Evolutionary conservation across 2,888 invertebrate species (phyloP).

Genomic region (Aleiodes testaceus): DNA sequence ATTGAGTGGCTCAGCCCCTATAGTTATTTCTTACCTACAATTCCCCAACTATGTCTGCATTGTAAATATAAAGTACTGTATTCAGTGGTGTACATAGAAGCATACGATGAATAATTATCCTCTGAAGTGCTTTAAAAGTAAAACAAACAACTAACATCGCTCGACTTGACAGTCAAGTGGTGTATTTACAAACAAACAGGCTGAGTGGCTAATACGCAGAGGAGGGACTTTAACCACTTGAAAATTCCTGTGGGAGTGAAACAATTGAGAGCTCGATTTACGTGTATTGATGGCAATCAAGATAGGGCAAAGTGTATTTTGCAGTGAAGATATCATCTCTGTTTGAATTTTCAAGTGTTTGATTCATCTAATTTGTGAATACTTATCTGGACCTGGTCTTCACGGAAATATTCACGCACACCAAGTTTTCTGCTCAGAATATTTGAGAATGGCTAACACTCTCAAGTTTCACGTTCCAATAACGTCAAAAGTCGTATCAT

Average conservation of each 20-base stretch:
- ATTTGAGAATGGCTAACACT: too few species aligned
- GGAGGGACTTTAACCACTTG: slow-evolving; percentile 1
- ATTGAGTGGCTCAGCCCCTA: slow-evolving; percentile 53
- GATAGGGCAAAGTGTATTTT: too few species aligned
- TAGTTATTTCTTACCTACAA: slow-evolving; percentile 59
- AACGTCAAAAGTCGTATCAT: too few species aligned
- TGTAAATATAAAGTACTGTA: slow-evolving; percentile 17
- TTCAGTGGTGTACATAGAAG: slow-evolving; percentile 55
- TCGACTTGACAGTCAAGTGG: slow-evolving; percentile 67
- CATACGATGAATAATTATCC: slow-evolving; percentile 69
- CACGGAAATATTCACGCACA: too few species aligned
- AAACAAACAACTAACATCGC: slow-evolving; percentile 68
- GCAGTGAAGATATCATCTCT: too few species aligned
- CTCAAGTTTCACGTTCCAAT: too few species aligned
- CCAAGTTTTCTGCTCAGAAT: too few species aligned
- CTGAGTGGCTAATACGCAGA: slow-evolving; percentile 49
- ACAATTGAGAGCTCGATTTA: too few species aligned
- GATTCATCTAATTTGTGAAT: too few species aligned
- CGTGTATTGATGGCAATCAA: too few species aligned
- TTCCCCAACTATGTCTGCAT: slow-evolving; percentile 45
- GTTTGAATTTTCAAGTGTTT: too few species aligned
- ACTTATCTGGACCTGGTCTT: too few species aligned
- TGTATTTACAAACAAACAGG: slow-evolving; percentile 63
- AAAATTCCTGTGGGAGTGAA: neutral
- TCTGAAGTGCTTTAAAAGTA: slow-evolving; percentile 62